A percentile compares a stretch with the other conserved stretches of the same genome.
Evolutionary conservation across 2,113 vertebrate genomes (phyloP).

Genomic region (Dolichallabes microphthalmus): DNA sequence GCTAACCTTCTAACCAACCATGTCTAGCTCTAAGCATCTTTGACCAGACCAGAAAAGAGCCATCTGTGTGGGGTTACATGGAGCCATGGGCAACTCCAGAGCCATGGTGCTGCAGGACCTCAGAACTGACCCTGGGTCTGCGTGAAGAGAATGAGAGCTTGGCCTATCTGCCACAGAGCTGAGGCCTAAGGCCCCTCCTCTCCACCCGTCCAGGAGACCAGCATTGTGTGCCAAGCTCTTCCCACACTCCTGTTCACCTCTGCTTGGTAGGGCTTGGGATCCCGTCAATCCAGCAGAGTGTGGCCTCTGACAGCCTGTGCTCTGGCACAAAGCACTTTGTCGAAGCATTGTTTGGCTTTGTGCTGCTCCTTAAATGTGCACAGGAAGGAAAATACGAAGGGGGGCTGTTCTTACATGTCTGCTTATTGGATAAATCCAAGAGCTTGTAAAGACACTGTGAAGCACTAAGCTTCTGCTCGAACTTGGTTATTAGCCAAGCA

Average conservation of each 20-base stretch:
- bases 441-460: constrained; percentile 18
- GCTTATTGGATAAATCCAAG: constrained; percentile 9
- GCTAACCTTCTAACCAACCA: constrained; percentile 12
- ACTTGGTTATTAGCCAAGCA: background rate
- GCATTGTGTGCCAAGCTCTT: constrained; percentile 53
- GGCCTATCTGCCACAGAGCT: constrained; percentile 48
- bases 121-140: constrained; percentile 46
- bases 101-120: constrained; percentile 38
- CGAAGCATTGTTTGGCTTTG: constrained; percentile 48
- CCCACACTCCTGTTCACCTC: constrained; percentile 56
- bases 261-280: constrained; percentile 46
- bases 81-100: constrained; percentile 28
- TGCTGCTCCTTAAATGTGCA: constrained; percentile 44
- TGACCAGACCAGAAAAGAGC: constrained; percentile 31
- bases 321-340: constrained; percentile 47
- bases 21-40: background rate
- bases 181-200: constrained; percentile 34
- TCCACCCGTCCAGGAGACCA: constrained; percentile 4
- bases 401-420: constrained; percentile 11
- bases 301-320: constrained; percentile 25
- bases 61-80: constrained; percentile 47
- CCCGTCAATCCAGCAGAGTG: constrained; percentile 48
- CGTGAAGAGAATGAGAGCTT: constrained; percentile 42
- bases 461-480: constrained; percentile 31
- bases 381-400: constrained; percentile 1